Evolutionary conservation across 2,888 invertebrate genomes (phyloP).

Genomic region (Dexiosoma caninum): DNA sequence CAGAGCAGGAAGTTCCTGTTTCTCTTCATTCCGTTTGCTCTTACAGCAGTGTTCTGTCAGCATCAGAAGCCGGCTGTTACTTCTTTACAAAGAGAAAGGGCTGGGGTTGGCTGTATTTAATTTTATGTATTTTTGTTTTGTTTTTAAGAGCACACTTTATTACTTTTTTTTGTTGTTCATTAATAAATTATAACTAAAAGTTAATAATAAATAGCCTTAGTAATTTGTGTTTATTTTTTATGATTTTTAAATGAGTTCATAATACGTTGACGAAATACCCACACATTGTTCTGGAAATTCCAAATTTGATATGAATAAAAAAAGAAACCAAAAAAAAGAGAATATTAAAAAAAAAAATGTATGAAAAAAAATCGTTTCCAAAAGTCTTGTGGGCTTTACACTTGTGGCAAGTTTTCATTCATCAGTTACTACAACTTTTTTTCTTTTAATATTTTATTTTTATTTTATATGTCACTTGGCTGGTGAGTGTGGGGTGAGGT

Average conservation of each 20-base stretch:
- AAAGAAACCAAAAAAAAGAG: neutral
- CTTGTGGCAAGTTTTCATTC: constrained; percentile 61
- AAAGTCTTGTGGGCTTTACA: constrained; percentile 51
- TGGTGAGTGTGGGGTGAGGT: constrained; percentile 23
- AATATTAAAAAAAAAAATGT: neutral
- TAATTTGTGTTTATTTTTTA: constrained; percentile 15
- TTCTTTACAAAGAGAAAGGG: neutral
- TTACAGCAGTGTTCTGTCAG: too few species aligned
- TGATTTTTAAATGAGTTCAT: constrained; percentile 38
- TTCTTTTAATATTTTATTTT: neutral
- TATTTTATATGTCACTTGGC: constrained; percentile 34
- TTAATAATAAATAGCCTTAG: constrained; percentile 28
- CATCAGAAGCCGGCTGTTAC: too few species aligned
- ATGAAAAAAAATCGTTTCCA: constrained; percentile 34
- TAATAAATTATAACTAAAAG: neutral
- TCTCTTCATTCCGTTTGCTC: too few species aligned
- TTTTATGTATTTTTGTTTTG: neutral
- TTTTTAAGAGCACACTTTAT: too few species aligned
- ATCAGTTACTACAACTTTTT: constrained; percentile 36
- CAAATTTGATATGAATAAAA: constrained; percentile 28
- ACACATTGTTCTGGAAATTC: constrained; percentile 28
- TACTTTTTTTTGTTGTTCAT: too few species aligned
- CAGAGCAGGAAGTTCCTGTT: too few species aligned
- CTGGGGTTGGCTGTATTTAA: neutral
- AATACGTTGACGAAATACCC: constrained; percentile 33